Evolutionary conservation across 1,140 invertebrate genomes (phyloP).

Genomic region (Sycophaga agraensis): DNA sequence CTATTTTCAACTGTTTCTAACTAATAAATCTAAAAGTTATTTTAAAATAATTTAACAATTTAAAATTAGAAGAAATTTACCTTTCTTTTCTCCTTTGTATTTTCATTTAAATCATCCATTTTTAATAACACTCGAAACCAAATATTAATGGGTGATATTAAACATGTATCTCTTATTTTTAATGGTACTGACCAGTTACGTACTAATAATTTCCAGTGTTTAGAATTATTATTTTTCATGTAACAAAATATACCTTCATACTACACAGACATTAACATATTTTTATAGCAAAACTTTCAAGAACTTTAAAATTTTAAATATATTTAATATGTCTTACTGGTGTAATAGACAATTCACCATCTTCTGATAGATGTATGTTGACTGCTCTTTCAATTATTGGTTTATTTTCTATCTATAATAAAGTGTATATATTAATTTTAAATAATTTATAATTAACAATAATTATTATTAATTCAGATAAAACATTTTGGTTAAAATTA

Average conservation of each 20-base stretch:
- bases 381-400: conserved; percentile 31
- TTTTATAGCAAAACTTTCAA: neutral
- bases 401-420: conserved; percentile 12
- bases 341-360: conserved; percentile 37
- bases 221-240: conserved; percentile 31
- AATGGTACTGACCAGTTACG: conserved; percentile 29
- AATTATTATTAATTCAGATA: neutral
- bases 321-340: conserved; percentile 37
- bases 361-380: conserved; percentile 32
- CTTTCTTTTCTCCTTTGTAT: conserved; percentile 29
- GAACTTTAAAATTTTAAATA: neutral
- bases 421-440: neutral
- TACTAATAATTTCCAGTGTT: conserved; percentile 32
- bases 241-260: conserved; percentile 36
- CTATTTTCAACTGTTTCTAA: neutral
- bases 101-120: conserved; percentile 29
- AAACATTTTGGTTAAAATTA: too few species aligned
- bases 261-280: conserved; percentile 18
- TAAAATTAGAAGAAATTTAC: conserved; percentile 29
- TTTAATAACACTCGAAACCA: conserved; percentile 38
- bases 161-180: conserved; percentile 36
- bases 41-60: neutral
- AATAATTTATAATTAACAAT: neutral
- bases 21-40: neutral
- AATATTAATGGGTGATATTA: conserved; percentile 35